Evolutionary conservation across 2,888 invertebrate genomes (phyloP).

Genomic region (Carcina quercana): DNA sequence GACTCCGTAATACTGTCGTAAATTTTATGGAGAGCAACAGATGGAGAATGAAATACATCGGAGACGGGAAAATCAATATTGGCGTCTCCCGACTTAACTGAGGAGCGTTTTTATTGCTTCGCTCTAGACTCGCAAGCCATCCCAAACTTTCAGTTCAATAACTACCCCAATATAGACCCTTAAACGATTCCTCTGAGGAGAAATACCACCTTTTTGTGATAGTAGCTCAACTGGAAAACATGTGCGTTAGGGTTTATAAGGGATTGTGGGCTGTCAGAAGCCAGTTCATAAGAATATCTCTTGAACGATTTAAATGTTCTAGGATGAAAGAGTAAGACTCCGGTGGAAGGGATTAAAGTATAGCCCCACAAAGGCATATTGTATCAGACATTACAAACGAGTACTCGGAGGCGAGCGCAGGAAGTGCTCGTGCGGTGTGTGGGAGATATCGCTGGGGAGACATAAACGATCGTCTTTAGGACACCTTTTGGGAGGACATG

Average conservation of each 20-base stretch:
- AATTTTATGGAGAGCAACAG: slow-evolving; percentile 72
- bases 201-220: neutral
- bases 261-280: no score
- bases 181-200: slow-evolving; percentile 8
- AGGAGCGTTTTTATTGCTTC: slow-evolving; percentile 47
- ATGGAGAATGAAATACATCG: slow-evolving; percentile 67
- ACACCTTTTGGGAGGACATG: slow-evolving; percentile 11
- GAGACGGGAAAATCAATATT: slow-evolving; percentile 63
- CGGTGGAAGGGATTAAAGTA: slow-evolving; percentile 3
- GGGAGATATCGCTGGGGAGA: no score
- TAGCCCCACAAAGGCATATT: slow-evolving; percentile 20
- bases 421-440: no score
- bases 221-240: neutral
- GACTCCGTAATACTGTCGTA: slow-evolving; percentile 66
- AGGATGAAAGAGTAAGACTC: no score
- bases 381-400: slow-evolving; percentile 30
- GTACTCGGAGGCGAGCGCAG: slow-evolving; percentile 20
- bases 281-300: no score
- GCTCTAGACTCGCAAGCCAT: slow-evolving; percentile 26
- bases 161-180: slow-evolving; percentile 18
- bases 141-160: slow-evolving; percentile 28
- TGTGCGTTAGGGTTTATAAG: no score
- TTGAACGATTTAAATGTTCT: no score
- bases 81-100: slow-evolving; percentile 48
- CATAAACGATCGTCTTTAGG: slow-evolving; percentile 18